Percentiles rank a stretch among this genome's conserved stretches.
phyloP scores from a whole-genome alignment of 2,888 invertebrate species.

The Drosophila limbata region DNA sequence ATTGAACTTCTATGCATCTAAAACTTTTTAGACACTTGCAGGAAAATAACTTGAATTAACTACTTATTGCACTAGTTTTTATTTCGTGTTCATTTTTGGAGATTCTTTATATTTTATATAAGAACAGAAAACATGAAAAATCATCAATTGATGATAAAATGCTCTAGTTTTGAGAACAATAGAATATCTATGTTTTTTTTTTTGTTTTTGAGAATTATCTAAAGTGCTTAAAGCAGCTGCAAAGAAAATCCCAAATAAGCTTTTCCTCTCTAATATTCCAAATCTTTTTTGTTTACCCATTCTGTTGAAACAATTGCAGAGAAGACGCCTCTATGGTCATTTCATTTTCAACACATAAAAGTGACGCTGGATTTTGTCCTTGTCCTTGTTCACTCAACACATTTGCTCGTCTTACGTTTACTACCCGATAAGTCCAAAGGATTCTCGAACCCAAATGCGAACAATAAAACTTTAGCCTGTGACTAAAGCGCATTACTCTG shows the following conservation, averaged over 20 bases:
- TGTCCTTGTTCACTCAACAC: conserved; percentile 34
- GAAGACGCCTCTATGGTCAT: conserved; percentile 17
- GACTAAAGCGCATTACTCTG: conserved; percentile 62
- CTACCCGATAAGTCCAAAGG: conserved; percentile 53
- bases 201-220: conserved; percentile 8
- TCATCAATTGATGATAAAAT: neutral
- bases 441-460: conserved; percentile 36
- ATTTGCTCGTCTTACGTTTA: conserved; percentile 38
- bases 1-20: neutral
- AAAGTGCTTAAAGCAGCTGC: neutral
- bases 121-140: too few species aligned
- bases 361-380: conserved; percentile 36
- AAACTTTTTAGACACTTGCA: neutral
- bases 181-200: neutral
- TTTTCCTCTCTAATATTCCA: conserved; percentile 3
- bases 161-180: neutral
- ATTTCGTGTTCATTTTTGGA: neutral
- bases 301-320: conserved; percentile 5
- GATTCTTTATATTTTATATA: too few species aligned
- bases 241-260: conserved; percentile 1
- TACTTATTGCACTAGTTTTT: neutral
- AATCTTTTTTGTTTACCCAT: neutral
- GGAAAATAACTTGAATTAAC: neutral
- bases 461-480: conserved; percentile 55
- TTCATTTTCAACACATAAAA: conserved; percentile 42